Percentiles rank a stretch among this genome's conserved stretches.
Evolutionary conservation across 2,113 vertebrate genomes (phyloP).

Genomic region (Hucho hucho): DNA sequence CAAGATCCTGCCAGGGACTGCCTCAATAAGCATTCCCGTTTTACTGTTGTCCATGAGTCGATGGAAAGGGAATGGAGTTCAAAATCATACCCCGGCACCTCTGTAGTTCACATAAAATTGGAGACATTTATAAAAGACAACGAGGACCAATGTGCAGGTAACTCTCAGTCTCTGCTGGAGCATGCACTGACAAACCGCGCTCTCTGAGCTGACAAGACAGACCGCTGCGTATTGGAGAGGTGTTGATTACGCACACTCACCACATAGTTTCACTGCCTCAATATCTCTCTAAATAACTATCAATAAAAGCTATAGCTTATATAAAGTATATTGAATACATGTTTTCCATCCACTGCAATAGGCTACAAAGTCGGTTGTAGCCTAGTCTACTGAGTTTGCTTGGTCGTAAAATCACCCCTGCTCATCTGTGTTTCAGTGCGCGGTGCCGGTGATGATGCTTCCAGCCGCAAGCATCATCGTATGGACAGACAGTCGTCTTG

Average conservation of each 20-base stretch:
- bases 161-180: not conserved
- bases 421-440: too few relatives aligned
- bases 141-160: not conserved
- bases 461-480: too few relatives aligned
- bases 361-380: too few relatives aligned
- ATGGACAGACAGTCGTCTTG: too few relatives aligned
- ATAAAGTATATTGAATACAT: too few relatives aligned
- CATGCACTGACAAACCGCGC: not conserved
- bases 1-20: constrained; percentile 47
- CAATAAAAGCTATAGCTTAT: too few relatives aligned
- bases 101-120: constrained; percentile 34
- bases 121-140: not conserved
- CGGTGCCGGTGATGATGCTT: too few relatives aligned
- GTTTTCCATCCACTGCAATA: too few relatives aligned
- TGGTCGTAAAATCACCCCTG: too few relatives aligned
- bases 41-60: constrained; percentile 34
- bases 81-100: constrained; percentile 15
- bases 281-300: not conserved
- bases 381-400: too few relatives aligned
- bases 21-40: constrained; percentile 58
- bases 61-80: constrained; percentile 30
- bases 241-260: not conserved
- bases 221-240: not conserved
- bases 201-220: not conserved
- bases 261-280: not conserved